Percentiles rank a stretch among this genome's conserved stretches.
Evolutionary conservation across 2,888 invertebrate genomes (phyloP).

Genomic region (Brachynemurus nebulosus): DNA sequence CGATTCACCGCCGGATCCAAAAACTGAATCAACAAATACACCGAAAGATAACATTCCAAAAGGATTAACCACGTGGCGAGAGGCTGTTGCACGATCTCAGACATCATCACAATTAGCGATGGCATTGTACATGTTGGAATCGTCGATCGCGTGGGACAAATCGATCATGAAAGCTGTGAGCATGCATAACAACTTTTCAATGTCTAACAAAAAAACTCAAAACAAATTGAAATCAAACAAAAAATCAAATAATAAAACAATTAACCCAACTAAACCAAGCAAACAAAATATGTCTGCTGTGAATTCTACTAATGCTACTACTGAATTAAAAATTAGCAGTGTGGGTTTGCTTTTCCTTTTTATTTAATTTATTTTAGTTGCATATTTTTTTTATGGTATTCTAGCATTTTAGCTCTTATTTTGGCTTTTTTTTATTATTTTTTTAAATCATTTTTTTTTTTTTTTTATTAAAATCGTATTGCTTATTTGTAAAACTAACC

Average conservation of each 20-base stretch:
- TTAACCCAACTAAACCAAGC: slow-evolving; percentile 2
- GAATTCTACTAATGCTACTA: slow-evolving; percentile 4
- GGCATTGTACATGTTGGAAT: slow-evolving; percentile 78
- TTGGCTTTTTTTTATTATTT: neutral
- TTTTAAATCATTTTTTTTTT: slow-evolving; percentile 2
- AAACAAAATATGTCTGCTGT: slow-evolving; percentile 2
- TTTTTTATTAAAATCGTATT: too few species aligned
- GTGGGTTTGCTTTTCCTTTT: slow-evolving; percentile 11
- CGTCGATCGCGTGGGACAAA: slow-evolving; percentile 96
- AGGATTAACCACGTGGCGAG: slow-evolving; percentile 78
- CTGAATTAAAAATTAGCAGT: slow-evolving; percentile 10
- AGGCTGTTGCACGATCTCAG: slow-evolving; percentile 68
- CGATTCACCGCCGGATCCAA: slow-evolving; percentile 7
- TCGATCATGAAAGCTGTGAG: slow-evolving; percentile 98
- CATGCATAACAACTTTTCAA: slow-evolving; percentile 23
- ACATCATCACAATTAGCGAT: slow-evolving; percentile 85
- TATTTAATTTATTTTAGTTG: slow-evolving; percentile 7
- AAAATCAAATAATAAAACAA: slow-evolving; percentile 7
- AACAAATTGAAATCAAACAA: slow-evolving; percentile 11
- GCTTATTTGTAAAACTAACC: too few species aligned
- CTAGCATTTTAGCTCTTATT: slow-evolving; percentile 1
- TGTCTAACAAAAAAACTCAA: slow-evolving; percentile 8
- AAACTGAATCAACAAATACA: slow-evolving; percentile 9
- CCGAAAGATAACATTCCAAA: slow-evolving; percentile 48
- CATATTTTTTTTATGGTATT: slow-evolving; percentile 3